Conservation (phyloP, 2,113 vertebrate genomes). For the Irena cyanogastra region DNA sequence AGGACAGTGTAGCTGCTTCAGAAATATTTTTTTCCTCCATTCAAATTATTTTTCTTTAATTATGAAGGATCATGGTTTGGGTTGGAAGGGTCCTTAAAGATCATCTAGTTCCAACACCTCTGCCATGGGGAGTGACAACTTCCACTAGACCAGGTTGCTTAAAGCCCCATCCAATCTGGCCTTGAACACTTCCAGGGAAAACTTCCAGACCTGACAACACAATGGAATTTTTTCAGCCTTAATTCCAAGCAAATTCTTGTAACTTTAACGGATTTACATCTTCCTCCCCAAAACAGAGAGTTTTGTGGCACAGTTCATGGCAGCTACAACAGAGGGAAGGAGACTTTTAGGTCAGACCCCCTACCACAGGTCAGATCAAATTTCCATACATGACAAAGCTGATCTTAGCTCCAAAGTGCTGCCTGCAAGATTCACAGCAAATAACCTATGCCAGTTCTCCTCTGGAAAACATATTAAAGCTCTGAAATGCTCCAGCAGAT, state of each 20-base stretch:
- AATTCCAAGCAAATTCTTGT: background rate
- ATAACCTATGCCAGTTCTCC: background rate
- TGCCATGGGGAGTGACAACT: background rate
- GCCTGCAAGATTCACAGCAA: background rate
- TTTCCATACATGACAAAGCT: background rate
- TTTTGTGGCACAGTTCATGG: background rate
- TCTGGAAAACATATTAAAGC: background rate
- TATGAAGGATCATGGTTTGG: background rate
- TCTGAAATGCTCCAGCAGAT: background rate
- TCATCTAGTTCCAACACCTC: background rate
- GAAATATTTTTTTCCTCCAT: background rate
- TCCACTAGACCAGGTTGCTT: background rate
- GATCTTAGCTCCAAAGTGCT: background rate
- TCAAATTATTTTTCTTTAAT: background rate
- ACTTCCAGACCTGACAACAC: background rate
- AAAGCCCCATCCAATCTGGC: background rate
- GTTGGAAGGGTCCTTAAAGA: background rate
- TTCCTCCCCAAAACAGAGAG: background rate
- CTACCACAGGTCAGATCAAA: background rate
- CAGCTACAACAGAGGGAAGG: background rate
- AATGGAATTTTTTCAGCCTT: background rate
- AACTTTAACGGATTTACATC: background rate
- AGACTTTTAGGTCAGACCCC: background rate
- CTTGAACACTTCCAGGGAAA: background rate
- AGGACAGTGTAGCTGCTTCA: background rate